These are phyloP conservation scores for Apodemia mormo DNA, from an alignment of 2,888 invertebrate genomes.

Conservation along the genomic window DNA sequence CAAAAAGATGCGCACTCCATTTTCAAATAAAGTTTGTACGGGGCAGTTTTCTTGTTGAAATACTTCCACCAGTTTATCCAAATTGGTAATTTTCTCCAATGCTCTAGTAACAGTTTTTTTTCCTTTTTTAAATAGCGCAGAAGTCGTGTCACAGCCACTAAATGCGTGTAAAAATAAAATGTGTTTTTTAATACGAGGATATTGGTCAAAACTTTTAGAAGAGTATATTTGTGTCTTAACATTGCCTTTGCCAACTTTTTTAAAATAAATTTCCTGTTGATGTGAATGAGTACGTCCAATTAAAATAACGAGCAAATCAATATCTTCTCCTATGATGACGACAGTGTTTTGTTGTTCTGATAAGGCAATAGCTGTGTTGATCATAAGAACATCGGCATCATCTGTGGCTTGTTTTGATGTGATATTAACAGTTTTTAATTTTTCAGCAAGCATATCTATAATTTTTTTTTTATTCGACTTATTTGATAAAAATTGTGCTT, in stretches of 20 bases:
- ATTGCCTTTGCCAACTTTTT: conserved; percentile 53
- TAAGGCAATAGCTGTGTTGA: conserved; percentile 49
- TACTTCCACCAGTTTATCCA: conserved; percentile 39
- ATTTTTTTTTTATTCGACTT: conserved; percentile 33
- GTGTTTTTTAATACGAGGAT: conserved; percentile 43
- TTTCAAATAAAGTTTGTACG: conserved; percentile 40
- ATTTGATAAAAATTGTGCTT: conserved; percentile 38
- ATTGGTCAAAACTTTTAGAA: conserved; percentile 47
- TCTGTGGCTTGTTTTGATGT: conserved; percentile 49
- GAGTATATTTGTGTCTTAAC: conserved; percentile 49
- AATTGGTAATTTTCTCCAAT: conserved; percentile 41
- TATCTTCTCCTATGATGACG: conserved; percentile 51
- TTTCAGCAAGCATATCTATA: conserved; percentile 44
- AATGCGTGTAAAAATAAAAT: conserved; percentile 43
- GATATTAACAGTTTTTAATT: conserved; percentile 49
- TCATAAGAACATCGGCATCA: conserved; percentile 54
- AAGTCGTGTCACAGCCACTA: conserved; percentile 43
- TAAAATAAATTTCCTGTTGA: conserved; percentile 44
- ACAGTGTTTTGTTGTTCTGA: conserved; percentile 41
- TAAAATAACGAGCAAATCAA: conserved; percentile 52
- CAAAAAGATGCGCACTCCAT: not conserved
- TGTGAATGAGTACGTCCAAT: conserved; percentile 47
- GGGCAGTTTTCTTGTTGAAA: conserved; percentile 50
- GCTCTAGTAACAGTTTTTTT: conserved; percentile 42
- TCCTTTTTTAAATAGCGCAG: conserved; percentile 42